Evolutionary conservation across 2,797 vertebrate species (phyloP).

Genomic region (Craterocephalus amniculus): DNA sequence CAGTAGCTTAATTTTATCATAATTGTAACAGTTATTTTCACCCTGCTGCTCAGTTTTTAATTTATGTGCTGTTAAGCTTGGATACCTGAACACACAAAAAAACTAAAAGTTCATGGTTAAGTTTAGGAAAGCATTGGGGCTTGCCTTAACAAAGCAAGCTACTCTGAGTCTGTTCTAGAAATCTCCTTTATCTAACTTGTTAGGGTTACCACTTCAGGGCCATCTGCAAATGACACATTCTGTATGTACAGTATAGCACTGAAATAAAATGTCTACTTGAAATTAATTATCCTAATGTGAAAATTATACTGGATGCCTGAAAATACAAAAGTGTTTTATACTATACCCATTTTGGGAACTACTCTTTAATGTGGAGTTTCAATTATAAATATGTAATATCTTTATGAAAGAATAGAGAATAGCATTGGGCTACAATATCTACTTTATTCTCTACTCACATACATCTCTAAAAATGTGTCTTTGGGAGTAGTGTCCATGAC

Average conservation of each 20-base stretch:
- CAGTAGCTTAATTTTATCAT: not conserved
- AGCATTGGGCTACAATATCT: constrained; percentile 42
- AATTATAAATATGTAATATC: constrained; percentile 42
- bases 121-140: not conserved
- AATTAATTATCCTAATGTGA: not conserved
- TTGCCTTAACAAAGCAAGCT: not conserved
- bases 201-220: not conserved
- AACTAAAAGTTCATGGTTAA: not conserved
- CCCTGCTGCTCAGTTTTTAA: not conserved
- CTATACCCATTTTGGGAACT: not conserved
- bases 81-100: not conserved
- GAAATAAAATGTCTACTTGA: not conserved
- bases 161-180: not conserved
- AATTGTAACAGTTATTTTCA: not conserved
- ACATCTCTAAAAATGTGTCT: constrained; percentile 43
- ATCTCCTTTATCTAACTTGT: not conserved
- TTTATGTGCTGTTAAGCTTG: not conserved
- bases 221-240: not conserved
- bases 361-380: constrained; percentile 1
- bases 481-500: constrained; percentile 70
- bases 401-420: constrained; percentile 32
- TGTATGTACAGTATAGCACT: too few species aligned
- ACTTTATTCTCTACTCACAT: constrained; percentile 34
- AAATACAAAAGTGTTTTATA: not conserved
- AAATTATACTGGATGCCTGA: not conserved